Base-by-base conservation (phyloP, 2,888 invertebrate genomes). In the Chelonus formosanus region DNA sequence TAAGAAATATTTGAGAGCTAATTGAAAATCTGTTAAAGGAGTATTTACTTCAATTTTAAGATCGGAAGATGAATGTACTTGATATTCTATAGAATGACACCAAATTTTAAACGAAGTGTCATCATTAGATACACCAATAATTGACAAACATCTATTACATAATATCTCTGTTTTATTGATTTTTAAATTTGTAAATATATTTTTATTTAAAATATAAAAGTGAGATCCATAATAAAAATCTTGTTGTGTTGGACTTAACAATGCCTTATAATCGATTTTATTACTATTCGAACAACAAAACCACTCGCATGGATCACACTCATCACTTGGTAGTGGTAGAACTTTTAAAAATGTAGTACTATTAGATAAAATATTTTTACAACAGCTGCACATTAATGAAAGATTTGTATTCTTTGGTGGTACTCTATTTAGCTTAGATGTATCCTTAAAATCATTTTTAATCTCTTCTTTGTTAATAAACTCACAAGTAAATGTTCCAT, bases 231-330 rank as follows among this genome's bases (percentile, higher is more conserved):
- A 83, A 67, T 83, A 80, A 59, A 79, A 79, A 70, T 83, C 84
- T 3, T 72, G 70, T 8, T 76, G 71, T 36, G 63, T 71, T 31
- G 82, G 81, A 47, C 70, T 65, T 32, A 83, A 64, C 6, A 75
- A 45, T 45, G 67, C 65, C 4, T 69, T 36, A 43, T 69, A 67
- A 57, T 76, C 71, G 20, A 67, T 52, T 48, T 35, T 45, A 4
- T 71, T 67, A 20, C 70, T 72, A 54, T 82, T 79, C 7, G 72
- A 77, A 59, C 82, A 81, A 59, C 84, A 84, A 67, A 82, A 84
- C 82, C 83, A 84, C 64, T 84, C 82, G n/a, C 71, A 71, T 7
- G 78, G 77, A 67, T 83, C 82, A 54, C 77, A 83, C 35, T 81
- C 78, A 35, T 62, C 67, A 62, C 78, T 76, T 3, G 84, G 84